Base-by-base conservation (phyloP, 2,797 vertebrate species). In the Cryptoprocta ferox region DNA sequence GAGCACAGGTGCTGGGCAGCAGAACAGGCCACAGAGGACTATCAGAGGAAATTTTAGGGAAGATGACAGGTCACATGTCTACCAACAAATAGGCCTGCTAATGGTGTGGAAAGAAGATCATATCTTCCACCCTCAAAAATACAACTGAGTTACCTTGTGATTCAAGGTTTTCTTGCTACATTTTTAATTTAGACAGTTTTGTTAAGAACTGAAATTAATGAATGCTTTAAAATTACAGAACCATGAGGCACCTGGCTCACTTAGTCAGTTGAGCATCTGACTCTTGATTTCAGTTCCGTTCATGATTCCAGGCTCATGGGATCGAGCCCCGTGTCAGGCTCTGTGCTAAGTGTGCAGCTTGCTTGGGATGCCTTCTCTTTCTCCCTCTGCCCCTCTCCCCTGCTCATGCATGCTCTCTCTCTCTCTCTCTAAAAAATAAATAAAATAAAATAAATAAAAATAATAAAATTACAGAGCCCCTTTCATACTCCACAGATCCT, bases 151-250 rank as follows among this genome's bases (percentile, higher is more conserved):
- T 70, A 83, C 63, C 63, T 26, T 71, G 53, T 15, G 63, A 65
- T 19, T 85, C n/a, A 96, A 81, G n/a, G 28, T 50, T 94, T 65
- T 37, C 42, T 90, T 83, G 76, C 26, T 85, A 50, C 50, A 48
- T 71, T 90, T 92, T 94, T 84, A 76, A 81, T 68, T 68, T 3
- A 75, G 50, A 68, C 26, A 56, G 35, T 93, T 93, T 87, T 90
- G 15, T 59, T 95, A 89, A 78, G 61, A 56, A 89, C 3, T 12
- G 24, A 95, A 83, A 78, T 66, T 50, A 91, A 79, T 19, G 21
- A 71, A 50, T 79, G 73, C 12, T 92, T 80, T 87, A 76, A 68
- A 84, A 63, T 53, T 61, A 78, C 59, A 68, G 30, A 86, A 35
- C 26, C 56, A 63, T 65, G 56, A 59, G 56, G 80, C 70, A 3